These are phyloP conservation scores for Dreissena polymorpha DNA, from an alignment of 1,140 invertebrate species.

Conservation along the genomic window DNA sequence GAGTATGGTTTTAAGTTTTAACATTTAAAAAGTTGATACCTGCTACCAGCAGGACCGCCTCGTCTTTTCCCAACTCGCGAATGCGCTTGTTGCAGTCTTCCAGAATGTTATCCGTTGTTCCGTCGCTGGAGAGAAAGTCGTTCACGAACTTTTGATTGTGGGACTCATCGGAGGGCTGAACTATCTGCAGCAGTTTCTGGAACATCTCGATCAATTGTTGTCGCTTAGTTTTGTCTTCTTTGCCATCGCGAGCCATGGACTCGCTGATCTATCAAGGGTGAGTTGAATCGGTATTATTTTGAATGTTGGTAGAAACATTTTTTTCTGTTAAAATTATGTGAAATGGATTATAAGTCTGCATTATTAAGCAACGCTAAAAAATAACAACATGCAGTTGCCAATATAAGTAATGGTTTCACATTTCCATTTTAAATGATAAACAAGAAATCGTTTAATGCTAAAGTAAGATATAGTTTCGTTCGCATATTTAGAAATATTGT, in stretches of 20 bases:
- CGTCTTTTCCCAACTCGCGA: not conserved
- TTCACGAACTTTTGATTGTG: not conserved
- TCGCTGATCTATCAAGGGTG: slow-evolving; percentile 4
- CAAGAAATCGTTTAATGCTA: too few relatives aligned
- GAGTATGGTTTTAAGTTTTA: too few relatives aligned
- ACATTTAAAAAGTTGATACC: not conserved
- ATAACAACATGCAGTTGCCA: too few relatives aligned
- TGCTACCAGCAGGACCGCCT: slow-evolving; percentile 28
- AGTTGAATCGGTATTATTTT: too few relatives aligned
- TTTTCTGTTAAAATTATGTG: too few relatives aligned
- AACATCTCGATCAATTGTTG: slow-evolving; percentile 23
- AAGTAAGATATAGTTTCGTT: too few relatives aligned
- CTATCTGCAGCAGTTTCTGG: slow-evolving; percentile 17
- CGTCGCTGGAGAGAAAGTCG: slow-evolving; percentile 24
- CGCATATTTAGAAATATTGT: too few relatives aligned
- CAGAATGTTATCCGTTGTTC: slow-evolving; percentile 16
- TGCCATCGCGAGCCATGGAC: slow-evolving; percentile 16
- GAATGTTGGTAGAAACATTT: too few relatives aligned
- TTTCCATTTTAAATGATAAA: too few relatives aligned
- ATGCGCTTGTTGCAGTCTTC: slow-evolving; percentile 24
- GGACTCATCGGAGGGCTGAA: slow-evolving; percentile 10
- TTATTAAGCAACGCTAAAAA: too few relatives aligned
- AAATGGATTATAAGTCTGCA: too few relatives aligned
- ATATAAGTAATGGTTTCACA: too few relatives aligned
- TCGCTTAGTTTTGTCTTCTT: slow-evolving; percentile 29